A percentile compares a stretch with the other conserved stretches of the same genome.
These are phyloP conservation scores for Maniola hyperantus DNA, from an alignment of 2,888 invertebrate species.

Conservation along the genomic window DNA sequence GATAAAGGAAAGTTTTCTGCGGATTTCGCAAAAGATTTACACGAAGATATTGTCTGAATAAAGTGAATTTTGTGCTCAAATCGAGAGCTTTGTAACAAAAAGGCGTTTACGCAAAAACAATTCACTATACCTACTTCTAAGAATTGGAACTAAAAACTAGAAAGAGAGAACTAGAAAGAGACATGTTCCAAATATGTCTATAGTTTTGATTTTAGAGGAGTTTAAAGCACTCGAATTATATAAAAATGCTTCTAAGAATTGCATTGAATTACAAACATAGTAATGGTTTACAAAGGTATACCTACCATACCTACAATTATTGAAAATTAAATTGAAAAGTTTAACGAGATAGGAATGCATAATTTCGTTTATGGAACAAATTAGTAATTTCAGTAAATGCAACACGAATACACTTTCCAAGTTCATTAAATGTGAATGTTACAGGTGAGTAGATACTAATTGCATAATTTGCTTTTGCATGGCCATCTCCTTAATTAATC, in stretches of 20 bases:
- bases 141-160: too few species aligned
- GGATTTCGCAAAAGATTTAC: slow-evolving; percentile 16
- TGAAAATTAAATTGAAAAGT: background rate
- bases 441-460: background rate
- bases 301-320: too few species aligned
- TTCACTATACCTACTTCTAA: too few species aligned
- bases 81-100: too few species aligned
- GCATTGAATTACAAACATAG: too few species aligned
- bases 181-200: too few species aligned
- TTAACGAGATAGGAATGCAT: background rate
- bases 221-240: too few species aligned
- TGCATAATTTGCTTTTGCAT: background rate
- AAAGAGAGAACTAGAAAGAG: too few species aligned
- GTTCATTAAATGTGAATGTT: slow-evolving; percentile 6
- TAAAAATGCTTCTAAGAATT: background rate
- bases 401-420: background rate
- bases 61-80: slow-evolving; percentile 6
- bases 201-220: too few species aligned
- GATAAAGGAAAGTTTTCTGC: slow-evolving; percentile 17
- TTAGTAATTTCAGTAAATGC: slow-evolving; percentile 5
- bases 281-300: too few species aligned
- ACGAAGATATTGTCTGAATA: background rate
- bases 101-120: too few species aligned
- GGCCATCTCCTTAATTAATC: background rate
- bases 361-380: slow-evolving; percentile 1